Evolutionary conservation across 2,113 vertebrate species (phyloP).

Genomic region (Ceyx cyanopectus): DNA sequence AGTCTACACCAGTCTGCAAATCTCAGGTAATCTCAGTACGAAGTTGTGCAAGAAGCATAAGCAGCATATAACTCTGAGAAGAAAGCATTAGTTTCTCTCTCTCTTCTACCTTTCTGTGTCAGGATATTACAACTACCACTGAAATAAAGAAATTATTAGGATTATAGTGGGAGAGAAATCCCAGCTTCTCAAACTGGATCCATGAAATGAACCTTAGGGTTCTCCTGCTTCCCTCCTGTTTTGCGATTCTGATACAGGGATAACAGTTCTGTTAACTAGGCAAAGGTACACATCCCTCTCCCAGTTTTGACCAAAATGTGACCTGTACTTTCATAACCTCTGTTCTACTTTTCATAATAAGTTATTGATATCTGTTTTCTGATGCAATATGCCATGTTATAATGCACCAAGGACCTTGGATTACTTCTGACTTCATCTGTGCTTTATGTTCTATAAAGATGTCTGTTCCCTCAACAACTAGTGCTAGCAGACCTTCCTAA

Average conservation of each 20-base stretch:
- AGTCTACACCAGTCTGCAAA: neutral
- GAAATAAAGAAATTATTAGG: neutral
- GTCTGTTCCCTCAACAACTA: conserved; percentile 5
- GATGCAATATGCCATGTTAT: neutral
- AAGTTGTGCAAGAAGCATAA: neutral
- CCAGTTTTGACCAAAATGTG: neutral
- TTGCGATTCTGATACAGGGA: neutral
- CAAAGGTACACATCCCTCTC: neutral
- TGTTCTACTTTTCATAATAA: neutral
- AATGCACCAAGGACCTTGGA: neutral
- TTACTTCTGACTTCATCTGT: conserved; percentile 37
- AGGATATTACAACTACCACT: neutral
- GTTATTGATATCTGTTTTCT: conserved; percentile 8
- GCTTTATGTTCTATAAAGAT: conserved; percentile 49
- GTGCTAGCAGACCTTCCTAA: conserved; percentile 26
- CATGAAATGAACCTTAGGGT: neutral
- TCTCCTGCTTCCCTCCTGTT: neutral
- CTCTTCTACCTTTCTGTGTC: neutral
- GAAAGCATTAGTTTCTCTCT: neutral
- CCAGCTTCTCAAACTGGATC: neutral
- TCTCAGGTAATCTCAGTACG: neutral
- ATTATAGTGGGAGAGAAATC: neutral
- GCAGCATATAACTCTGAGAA: neutral
- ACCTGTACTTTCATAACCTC: neutral
- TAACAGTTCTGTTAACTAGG: neutral